Evolutionary conservation across 2,888 invertebrate genomes (phyloP).

Genomic region (Julus scanicus): DNA sequence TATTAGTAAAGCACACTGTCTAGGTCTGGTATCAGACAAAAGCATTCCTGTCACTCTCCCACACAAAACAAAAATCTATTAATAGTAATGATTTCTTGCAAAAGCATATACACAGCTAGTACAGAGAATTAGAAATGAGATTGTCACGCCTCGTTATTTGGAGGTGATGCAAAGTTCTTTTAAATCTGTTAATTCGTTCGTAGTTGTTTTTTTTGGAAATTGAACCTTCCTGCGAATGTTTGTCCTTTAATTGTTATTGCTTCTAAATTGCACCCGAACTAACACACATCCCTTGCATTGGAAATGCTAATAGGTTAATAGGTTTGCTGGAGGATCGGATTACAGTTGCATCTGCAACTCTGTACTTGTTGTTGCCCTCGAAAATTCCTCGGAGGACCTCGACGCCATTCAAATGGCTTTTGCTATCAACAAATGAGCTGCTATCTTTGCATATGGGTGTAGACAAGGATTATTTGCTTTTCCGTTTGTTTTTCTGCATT

Average conservation of each 20-base stretch:
- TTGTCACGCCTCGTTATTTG: too few species aligned
- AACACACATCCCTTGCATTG: background rate
- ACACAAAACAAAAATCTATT: conserved; percentile 11
- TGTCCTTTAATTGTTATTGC: conserved; percentile 3
- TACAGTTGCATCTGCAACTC: conserved; percentile 39
- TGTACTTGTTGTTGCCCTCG: conserved; percentile 24
- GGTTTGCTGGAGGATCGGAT: conserved; percentile 14
- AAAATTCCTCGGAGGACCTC: conserved; percentile 23
- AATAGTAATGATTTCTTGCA: conserved; percentile 3
- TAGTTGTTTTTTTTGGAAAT: background rate
- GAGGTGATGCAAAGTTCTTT: too few species aligned
- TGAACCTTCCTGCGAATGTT: background rate
- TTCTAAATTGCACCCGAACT: conserved; percentile 13
- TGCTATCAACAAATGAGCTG: conserved; percentile 38
- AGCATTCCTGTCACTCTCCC: conserved; percentile 3
- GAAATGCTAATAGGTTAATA: conserved; percentile 36
- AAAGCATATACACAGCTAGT: background rate
- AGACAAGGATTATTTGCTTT: conserved; percentile 26
- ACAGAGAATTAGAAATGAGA: background rate
- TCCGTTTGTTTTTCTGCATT: background rate
- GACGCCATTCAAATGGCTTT: conserved; percentile 39
- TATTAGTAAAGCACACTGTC: background rate
- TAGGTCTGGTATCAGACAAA: conserved; percentile 8
- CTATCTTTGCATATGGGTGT: conserved; percentile 38
- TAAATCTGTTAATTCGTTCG: too few species aligned